A percentile compares a stretch with the other conserved stretches of the same genome.
Conservation (phyloP, 2,888 invertebrate species). For the Keiferia lycopersicella region DNA sequence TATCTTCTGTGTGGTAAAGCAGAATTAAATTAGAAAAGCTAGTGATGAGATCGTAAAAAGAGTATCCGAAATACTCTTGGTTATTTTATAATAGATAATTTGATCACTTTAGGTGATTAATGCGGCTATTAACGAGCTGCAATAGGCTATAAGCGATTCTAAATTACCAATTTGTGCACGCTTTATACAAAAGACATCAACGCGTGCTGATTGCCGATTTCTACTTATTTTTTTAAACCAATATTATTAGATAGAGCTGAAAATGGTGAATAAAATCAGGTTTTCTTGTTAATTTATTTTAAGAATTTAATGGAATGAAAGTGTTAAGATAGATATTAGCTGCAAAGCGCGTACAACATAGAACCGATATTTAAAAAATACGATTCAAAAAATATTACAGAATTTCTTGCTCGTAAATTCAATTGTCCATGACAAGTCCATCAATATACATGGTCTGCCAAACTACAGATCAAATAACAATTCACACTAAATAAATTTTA, state of each 20-base stretch:
- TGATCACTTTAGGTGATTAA: background rate
- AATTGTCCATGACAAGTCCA: slow-evolving; percentile 12
- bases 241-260: background rate
- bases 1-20: no score
- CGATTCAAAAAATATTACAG: background rate
- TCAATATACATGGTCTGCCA: slow-evolving; percentile 3
- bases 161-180: background rate
- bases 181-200: slow-evolving; percentile 19
- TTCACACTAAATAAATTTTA: background rate
- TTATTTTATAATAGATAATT: background rate
- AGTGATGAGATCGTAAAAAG: background rate
- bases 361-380: background rate
- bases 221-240: background rate
- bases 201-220: background rate
- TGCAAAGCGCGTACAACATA: no score
- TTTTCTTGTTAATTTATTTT: no score
- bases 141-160: background rate
- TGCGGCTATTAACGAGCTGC: background rate
- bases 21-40: background rate
- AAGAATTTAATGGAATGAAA: no score
- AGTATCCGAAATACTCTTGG: background rate
- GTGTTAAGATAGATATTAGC: no score
- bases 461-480: background rate
- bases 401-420: background rate
- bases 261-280: no score